Percentiles rank a stretch among this genome's conserved stretches.
Evolutionary conservation across 2,888 invertebrate species (phyloP).

Genomic region (Nasonia oneida): DNA sequence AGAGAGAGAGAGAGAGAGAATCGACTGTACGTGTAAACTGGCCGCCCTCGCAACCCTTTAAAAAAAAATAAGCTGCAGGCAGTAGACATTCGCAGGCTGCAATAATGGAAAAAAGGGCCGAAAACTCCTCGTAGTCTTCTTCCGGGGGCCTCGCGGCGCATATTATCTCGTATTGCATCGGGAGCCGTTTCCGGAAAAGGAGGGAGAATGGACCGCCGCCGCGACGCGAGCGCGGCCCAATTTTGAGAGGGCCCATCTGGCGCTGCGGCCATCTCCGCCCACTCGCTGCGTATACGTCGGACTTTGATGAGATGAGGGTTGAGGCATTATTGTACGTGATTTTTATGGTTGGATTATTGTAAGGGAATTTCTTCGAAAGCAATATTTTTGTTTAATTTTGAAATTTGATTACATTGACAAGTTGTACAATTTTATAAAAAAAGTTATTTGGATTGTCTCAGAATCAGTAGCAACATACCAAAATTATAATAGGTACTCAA

Average conservation of each 20-base stretch:
- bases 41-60: conserved; percentile 50
- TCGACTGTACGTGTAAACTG: background rate
- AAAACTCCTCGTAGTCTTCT: conserved; percentile 26
- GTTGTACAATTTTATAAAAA: too few species aligned
- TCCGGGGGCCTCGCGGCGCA: conserved; percentile 25
- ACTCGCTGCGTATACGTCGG: background rate
- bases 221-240: background rate
- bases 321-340: background rate
- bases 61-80: background rate
- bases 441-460: too few species aligned
- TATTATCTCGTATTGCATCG: conserved; percentile 61
- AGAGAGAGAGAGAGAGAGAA: background rate
- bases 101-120: conserved; percentile 38
- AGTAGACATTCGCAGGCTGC: background rate
- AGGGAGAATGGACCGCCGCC: conserved; percentile 45
- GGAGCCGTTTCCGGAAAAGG: conserved; percentile 59
- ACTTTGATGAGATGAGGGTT: background rate
- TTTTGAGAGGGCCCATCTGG: conserved; percentile 53
- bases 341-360: background rate
- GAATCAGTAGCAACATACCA: too few species aligned
- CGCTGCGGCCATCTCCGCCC: conserved; percentile 38
- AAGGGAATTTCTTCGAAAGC: background rate
- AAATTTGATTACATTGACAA: too few species aligned
- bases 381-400: background rate
- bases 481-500: too few species aligned